Percentiles rank a stretch among this genome's conserved stretches.
These are phyloP conservation scores for Melanotaenia duboulayi DNA, from an alignment of 2,113 vertebrate genomes.

Conservation along the genomic window DNA sequence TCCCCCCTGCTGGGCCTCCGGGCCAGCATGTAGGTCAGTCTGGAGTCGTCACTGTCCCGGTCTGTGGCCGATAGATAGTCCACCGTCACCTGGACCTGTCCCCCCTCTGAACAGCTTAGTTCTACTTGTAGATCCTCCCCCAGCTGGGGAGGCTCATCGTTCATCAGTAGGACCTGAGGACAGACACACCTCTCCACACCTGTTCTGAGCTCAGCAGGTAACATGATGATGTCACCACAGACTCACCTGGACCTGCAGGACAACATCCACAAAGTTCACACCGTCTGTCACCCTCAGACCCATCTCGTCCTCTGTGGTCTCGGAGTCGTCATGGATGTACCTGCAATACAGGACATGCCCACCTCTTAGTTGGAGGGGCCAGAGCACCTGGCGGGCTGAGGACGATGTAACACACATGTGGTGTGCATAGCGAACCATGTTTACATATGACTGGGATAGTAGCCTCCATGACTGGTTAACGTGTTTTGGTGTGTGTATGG, in stretches of 20 bases:
- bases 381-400: background rate
- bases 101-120: slow-evolving; percentile 72
- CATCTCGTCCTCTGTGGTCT: slow-evolving; percentile 85
- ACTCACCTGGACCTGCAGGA: slow-evolving; percentile 61
- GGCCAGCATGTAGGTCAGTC: slow-evolving; percentile 74
- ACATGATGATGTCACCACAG: background rate
- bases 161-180: slow-evolving; percentile 70
- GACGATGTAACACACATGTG: too few relatives aligned
- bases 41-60: slow-evolving; percentile 74
- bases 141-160: slow-evolving; percentile 77
- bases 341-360: slow-evolving; percentile 69
- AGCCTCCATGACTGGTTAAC: too few relatives aligned
- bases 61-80: slow-evolving; percentile 79
- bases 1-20: slow-evolving; percentile 61
- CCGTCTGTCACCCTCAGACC: slow-evolving; percentile 88
- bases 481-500: too few relatives aligned
- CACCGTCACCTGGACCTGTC: slow-evolving; percentile 66
- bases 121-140: slow-evolving; percentile 58
- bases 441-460: too few relatives aligned
- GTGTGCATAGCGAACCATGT: too few relatives aligned
- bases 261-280: slow-evolving; percentile 85
- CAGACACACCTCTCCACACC: too few relatives aligned
- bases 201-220: too few relatives aligned
- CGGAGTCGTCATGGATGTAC: slow-evolving; percentile 91
- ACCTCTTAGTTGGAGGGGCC: background rate